Base-by-base conservation (phyloP, 2,888 invertebrate genomes). In the Hyppa rectilinea region DNA sequence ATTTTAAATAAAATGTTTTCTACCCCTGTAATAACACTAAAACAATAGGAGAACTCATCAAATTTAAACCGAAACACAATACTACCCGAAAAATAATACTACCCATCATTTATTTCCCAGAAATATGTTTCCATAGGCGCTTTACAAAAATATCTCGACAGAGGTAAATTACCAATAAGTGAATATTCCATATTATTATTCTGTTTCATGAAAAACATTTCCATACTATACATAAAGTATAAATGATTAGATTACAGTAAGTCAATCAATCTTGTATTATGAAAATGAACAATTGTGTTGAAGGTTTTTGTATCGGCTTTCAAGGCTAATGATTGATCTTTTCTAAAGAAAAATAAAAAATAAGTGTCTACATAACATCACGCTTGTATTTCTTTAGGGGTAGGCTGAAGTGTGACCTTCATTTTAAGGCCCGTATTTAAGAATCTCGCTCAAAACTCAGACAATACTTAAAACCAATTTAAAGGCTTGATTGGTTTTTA, bases 261-360 rank as follows among this genome's bases (percentile, higher is more conserved):
- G 31, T 60, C 71, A 63, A 78, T 78, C 78, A 66, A 78, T 78
- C 78, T 60, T 78, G 71, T 81, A 60, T 81, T 80, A 70, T 78
- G 40, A 55, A 71, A 63, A 43, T 77, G 43, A 77, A 78, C 78
- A 78, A 78, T 66, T 63, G 58, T 17, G 34, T 52, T 58, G 53
- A 26, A 31, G 14, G 38, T 34, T 63, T 45, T 52, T 71, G 31
- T 68, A 38, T 45, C 47, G 14, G 47, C 62, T 50, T 43, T 71
- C 36, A 38, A 53, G 26, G 17, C 17, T 2, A 40, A 40, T 63
- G 81, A 78, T 78, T 63, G 65, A 78, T 78, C 47, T 34, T 81
- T 56, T 65, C 1, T 4, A 31, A 50, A 9, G 26, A 36, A 63
- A 66, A 53, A 14, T 17, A 77, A 23, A 29, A 17, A 5, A 14